phyloP scores from a whole-genome alignment of 2,888 invertebrate genomes.

The Ophion costatus region DNA sequence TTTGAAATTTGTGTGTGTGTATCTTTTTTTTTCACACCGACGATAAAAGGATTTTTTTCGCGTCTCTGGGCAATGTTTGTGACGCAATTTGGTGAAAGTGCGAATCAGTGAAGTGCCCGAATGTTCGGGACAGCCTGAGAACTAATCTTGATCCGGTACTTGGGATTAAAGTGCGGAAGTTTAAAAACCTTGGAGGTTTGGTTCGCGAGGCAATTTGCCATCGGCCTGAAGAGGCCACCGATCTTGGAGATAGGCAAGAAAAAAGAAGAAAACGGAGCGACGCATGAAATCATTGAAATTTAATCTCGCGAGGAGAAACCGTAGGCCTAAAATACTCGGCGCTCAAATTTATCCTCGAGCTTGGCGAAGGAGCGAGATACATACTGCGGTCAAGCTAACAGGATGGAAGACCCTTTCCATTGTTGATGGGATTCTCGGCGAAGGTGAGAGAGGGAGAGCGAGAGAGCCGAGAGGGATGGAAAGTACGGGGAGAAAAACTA shows the following conservation, averaged over 20 bases:
- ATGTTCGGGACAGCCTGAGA: not conserved
- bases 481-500: constrained; percentile 17
- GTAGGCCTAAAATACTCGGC: not conserved
- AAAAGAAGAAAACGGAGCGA: not conserved
- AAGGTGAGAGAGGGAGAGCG: not conserved
- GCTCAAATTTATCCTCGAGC: constrained; percentile 8
- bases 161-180: not conserved
- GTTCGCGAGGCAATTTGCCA: too few species aligned
- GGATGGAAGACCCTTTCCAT: constrained; percentile 39
- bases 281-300: constrained; percentile 20
- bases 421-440: constrained; percentile 15
- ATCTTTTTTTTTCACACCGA: not conserved
- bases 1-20: not conserved
- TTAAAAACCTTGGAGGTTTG: not conserved
- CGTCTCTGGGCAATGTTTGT: not conserved
- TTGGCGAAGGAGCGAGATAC: constrained; percentile 38
- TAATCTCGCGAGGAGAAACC: constrained; percentile 28
- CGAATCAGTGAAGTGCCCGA: not conserved
- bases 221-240: not conserved
- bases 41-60: too few species aligned
- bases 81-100: not conserved
- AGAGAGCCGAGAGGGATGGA: constrained; percentile 39
- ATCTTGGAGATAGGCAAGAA: not conserved
- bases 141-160: not conserved
- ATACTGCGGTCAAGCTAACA: constrained; percentile 44